Conservation (phyloP, 2,797 vertebrate genomes). For the Myotis pilosus region DNA sequence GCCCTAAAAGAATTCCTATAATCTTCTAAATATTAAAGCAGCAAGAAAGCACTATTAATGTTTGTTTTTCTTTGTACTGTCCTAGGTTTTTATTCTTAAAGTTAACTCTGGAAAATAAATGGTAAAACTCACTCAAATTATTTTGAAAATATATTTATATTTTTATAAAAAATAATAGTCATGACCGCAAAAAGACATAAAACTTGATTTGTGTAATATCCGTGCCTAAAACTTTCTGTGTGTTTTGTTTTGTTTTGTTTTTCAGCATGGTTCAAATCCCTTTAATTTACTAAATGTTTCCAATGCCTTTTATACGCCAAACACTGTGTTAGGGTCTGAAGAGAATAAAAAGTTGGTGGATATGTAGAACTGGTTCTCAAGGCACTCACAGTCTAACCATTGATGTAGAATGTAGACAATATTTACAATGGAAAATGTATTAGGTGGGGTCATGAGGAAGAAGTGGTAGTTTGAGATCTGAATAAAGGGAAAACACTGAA, state of each 20-base stretch:
- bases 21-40: constrained; percentile 20
- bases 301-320: background rate
- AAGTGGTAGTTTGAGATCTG: background rate
- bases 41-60: background rate
- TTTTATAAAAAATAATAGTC: background rate
- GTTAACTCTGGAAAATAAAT: constrained; percentile 20
- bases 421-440: background rate
- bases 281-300: background rate
- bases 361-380: background rate
- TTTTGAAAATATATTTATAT: background rate
- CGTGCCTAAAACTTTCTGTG: background rate
- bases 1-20: background rate
- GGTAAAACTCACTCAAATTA: background rate
- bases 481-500: background rate
- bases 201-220: background rate
- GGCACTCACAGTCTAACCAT: background rate
- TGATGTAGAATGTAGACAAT: background rate
- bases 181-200: background rate
- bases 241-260: background rate
- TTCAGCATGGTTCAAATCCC: background rate
- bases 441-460: background rate
- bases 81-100: background rate
- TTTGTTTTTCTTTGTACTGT: background rate
- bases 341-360: background rate
- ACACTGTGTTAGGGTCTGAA: background rate